These are phyloP conservation scores for Cyclargus thomasi DNA, from an alignment of 1,140 invertebrate species.

Conservation along the genomic window DNA sequence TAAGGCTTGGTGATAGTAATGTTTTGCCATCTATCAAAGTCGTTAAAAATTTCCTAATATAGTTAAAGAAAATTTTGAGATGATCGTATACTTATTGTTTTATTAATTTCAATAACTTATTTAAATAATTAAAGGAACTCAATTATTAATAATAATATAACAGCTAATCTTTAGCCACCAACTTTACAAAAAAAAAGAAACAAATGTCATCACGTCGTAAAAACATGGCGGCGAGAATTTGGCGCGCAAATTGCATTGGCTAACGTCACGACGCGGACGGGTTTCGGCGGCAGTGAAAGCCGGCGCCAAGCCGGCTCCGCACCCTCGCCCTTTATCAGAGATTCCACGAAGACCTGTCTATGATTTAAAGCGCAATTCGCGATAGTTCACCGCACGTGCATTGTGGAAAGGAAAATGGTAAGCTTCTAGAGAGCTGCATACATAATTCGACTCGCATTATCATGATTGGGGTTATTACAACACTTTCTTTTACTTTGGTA, in stretches of 20 bases:
- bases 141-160: too few relatives aligned
- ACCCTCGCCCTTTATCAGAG: background rate
- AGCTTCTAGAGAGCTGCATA: background rate
- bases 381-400: background rate
- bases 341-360: background rate
- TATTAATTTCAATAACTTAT: too few relatives aligned
- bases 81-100: too few relatives aligned
- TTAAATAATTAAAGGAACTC: background rate
- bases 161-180: background rate
- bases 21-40: too few relatives aligned
- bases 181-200: background rate
- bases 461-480: background rate
- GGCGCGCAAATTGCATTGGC: background rate
- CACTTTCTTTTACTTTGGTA: background rate
- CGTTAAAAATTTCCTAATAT: too few relatives aligned
- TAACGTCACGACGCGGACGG: background rate
- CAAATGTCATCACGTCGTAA: background rate
- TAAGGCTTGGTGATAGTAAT: background rate
- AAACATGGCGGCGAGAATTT: background rate
- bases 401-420: background rate
- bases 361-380: background rate
- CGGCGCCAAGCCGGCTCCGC: conserved; percentile 7
- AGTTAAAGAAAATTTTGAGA: too few relatives aligned
- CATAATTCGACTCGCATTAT: background rate
- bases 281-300: conserved; percentile 11